Evolutionary conservation across 2,888 invertebrate genomes (phyloP).

Genomic region (Noctua janthe): DNA sequence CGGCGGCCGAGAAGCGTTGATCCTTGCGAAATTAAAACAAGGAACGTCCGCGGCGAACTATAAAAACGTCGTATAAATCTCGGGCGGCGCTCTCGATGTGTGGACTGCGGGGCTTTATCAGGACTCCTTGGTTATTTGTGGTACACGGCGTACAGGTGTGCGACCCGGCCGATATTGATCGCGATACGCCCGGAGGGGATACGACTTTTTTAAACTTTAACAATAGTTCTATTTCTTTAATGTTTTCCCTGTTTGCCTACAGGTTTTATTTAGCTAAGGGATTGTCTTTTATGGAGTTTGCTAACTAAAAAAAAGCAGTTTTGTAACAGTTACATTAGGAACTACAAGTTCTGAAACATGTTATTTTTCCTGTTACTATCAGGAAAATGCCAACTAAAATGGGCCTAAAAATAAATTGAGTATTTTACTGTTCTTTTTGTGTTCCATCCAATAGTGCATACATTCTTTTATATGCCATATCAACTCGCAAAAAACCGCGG

Average conservation of each 20-base stretch:
- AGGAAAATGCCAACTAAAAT: slow-evolving; percentile 15
- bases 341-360: background rate
- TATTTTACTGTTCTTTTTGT: background rate
- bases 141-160: slow-evolving; percentile 79
- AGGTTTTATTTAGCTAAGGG: slow-evolving; percentile 21
- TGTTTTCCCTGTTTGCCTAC: slow-evolving; percentile 16
- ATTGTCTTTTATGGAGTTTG: slow-evolving; percentile 1
- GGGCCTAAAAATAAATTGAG: slow-evolving; percentile 3
- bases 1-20: slow-evolving; percentile 76
- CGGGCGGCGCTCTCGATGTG: slow-evolving; percentile 77
- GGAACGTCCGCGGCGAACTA: slow-evolving; percentile 86
- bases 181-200: slow-evolving; percentile 68
- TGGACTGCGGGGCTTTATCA: slow-evolving; percentile 83
- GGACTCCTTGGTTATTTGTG: slow-evolving; percentile 81
- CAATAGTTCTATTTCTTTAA: slow-evolving; percentile 55
- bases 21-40: slow-evolving; percentile 88
- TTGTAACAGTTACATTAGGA: background rate
- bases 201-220: slow-evolving; percentile 62
- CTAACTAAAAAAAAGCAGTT: background rate
- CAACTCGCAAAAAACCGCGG: slow-evolving; percentile 26
- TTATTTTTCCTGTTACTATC: background rate
- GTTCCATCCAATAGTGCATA: slow-evolving; percentile 8
- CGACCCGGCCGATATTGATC: slow-evolving; percentile 77
- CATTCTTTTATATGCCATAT: slow-evolving; percentile 28
- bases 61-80: slow-evolving; percentile 88